Evolutionary conservation across 1,140 invertebrate genomes (phyloP), one percentile per base, ranked within the genome.

Genomic region (Drosophila willistoni): DNA sequence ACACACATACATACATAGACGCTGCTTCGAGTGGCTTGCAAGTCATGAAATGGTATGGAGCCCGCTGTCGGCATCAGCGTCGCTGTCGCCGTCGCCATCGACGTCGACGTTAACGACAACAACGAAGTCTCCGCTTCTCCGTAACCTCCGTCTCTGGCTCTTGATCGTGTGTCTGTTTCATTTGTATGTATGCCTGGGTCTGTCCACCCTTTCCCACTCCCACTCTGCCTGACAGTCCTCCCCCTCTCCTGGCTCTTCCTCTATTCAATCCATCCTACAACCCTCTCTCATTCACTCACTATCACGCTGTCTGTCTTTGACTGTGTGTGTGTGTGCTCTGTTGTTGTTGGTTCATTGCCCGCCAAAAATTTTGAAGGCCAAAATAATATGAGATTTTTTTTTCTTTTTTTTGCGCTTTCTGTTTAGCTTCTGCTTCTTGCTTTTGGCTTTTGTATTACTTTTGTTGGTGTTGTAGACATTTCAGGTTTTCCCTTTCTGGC

Each of bases 301-400:
- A 29, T 33, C 44, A 61, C 68, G 69, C 55, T 57, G 36, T 60
- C 54, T 71, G 63, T 65, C 19, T 65, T n/a, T 65, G 19, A 54
- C 41, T 55, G 17, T 68, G 9, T 51, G n/a, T 39, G 39, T 69
- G 77, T 76, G 64, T 54, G 51, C 64, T 81, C 78, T 69, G 81
- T 91, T 91, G 89, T 91, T 91, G 89, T 91, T 91, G 89, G 89
- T 91, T 91, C 89, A 91, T 91, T 91, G 89, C 76, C 89, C 89
- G 89, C 89, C 89, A 89, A 91, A 90, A 90, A 72, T 91, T 86
- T 91, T 91, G 89, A 91, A 91, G 89, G 89, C 89, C 89, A 91
- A 91, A 91, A 89, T 79, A 85, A 91, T 85, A 90, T 90, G 84
- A 79, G 81, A 82, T 89, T 89, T 91, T 85, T 75, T 77, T 54